Base-by-base conservation (phyloP, 2,797 vertebrate genomes). In the Scarus forsteni region DNA sequence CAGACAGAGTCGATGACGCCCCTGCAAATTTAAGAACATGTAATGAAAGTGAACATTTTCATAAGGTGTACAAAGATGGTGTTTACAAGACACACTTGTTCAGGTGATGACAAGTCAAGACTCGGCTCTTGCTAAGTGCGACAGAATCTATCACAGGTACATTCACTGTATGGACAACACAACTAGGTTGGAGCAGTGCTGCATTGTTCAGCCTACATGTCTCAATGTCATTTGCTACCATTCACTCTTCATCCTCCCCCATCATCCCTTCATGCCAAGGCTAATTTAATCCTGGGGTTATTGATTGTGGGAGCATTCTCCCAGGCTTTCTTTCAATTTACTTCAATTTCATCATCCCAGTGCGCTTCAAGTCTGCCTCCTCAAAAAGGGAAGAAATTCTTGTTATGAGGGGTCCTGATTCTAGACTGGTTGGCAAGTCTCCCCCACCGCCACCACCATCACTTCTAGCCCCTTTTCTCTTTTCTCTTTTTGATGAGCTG, bases 401-500 rank as follows among this genome's bases (percentile, higher is more conserved):
- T 91, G 85, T 89, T 92, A 89, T 81, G 81, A 91, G 90, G 27
- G 89, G 89, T 90, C 88, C 86, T 88, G 87, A 88, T 92, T 91
- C 81, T 69, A 89, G 85, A 90, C 90, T 71, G 88, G 86, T 84
- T 92, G 91, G 92, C 91, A 92, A 91, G 89, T 85, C 73, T 16
- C 71, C 60, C 42, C 80, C 76, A 59, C 72, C 74, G 70, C 81
- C 82, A 70, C 84, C 80, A 81, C 83, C 66, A 77, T 88, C 81
- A 80, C 86, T 86, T 89, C 85, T 84, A 85, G 12, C 73, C 84
- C 85, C 80, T 90, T 92, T 81, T 80, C 88, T 91, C 86, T 90
- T 91, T 90, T 93, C 92, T 92, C 86, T 89, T 93, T 94, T 92
- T 93, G 93, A 94, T 93, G 93, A 94, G 94, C 93, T 94, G 93